These are phyloP conservation scores for Coenonympha glycerion DNA, from an alignment of 2,888 invertebrate species.

Conservation along the genomic window DNA sequence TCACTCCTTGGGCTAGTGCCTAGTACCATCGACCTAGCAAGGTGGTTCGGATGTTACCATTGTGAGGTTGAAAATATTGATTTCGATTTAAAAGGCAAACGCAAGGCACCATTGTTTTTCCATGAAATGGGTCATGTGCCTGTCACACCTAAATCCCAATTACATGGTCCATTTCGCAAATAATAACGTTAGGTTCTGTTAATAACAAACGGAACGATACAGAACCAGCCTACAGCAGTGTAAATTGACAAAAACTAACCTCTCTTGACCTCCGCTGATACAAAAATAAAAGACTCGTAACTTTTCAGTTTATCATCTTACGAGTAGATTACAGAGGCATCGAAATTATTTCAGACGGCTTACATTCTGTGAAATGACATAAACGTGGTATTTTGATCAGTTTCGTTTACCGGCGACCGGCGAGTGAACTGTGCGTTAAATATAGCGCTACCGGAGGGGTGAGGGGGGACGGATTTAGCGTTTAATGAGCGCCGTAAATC, in stretches of 20 bases:
- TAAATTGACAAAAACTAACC: background rate
- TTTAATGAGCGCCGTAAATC: background rate
- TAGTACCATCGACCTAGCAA: no score
- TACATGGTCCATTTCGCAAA: no score
- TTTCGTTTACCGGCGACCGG: background rate
- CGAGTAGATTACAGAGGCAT: background rate
- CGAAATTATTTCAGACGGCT: background rate
- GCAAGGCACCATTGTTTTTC: no score
- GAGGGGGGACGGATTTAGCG: background rate
- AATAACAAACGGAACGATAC: no score
- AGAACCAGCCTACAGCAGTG: no score
- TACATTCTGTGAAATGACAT: background rate
- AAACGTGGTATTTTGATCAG: background rate
- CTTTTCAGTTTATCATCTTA: background rate
- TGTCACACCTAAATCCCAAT: no score
- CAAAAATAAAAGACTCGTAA: background rate
- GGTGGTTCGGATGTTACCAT: no score
- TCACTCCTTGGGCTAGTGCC: no score
- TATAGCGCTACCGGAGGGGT: background rate
- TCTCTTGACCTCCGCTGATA: background rate
- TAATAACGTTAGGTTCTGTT: no score
- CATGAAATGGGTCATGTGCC: no score
- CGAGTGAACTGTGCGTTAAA: background rate
- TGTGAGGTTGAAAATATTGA: no score
- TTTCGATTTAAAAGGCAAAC: no score